Percentiles rank a stretch among this genome's conserved stretches.
These are phyloP conservation scores for Leucopternis melanops DNA, from an alignment of 2,113 vertebrate species.

Conservation along the genomic window DNA sequence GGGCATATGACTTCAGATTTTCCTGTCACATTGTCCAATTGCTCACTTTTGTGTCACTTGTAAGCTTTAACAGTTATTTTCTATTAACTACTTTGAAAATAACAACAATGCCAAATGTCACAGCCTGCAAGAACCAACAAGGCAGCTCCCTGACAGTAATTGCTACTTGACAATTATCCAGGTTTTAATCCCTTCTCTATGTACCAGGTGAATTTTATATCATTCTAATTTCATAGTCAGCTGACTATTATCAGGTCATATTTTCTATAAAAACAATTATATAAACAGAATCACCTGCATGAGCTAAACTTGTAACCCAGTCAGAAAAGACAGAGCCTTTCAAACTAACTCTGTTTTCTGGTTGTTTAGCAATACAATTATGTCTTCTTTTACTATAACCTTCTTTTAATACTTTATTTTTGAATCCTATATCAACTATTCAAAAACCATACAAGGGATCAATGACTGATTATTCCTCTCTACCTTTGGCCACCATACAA, in stretches of 20 bases:
- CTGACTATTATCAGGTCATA: not conserved
- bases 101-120: not conserved
- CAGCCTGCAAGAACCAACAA: not conserved
- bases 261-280: not conserved
- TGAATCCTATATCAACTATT: not conserved
- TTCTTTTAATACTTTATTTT: not conserved
- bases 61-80: not conserved
- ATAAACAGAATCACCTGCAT: not conserved
- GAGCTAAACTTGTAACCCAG: not conserved
- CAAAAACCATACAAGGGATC: not conserved
- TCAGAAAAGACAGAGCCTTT: not conserved
- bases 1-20: accelerated
- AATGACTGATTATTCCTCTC: not conserved
- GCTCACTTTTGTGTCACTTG: not conserved
- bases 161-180: not conserved
- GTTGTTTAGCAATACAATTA: not conserved
- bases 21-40: not conserved
- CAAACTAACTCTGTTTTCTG: not conserved
- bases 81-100: not conserved
- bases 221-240: not conserved
- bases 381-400: not conserved
- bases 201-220: not conserved
- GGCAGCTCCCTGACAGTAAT: not conserved
- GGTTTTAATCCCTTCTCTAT: not conserved
- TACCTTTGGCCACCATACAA: not conserved